phyloP scores from a whole-genome alignment of 2,888 invertebrate genomes.

The Scrobipalpa costella region DNA sequence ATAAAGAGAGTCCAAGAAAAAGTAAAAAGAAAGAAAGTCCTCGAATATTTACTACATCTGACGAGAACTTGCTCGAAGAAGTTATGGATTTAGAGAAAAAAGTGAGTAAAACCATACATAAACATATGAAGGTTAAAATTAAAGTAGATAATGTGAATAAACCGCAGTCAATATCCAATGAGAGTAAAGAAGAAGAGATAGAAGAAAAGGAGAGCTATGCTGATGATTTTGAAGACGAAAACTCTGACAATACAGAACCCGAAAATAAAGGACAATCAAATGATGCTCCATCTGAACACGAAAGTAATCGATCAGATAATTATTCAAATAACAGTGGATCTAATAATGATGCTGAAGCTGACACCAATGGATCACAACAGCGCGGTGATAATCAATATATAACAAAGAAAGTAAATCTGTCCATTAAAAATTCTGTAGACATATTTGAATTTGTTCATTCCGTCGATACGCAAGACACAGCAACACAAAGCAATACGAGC shows the following conservation, averaged over 20 bases:
- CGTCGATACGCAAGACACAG: constrained; percentile 67
- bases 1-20: constrained; percentile 49
- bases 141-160: constrained; percentile 34
- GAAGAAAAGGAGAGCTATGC: constrained; percentile 61
- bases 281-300: constrained; percentile 28
- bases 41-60: constrained; percentile 65
- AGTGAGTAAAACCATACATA: constrained; percentile 58
- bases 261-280: constrained; percentile 27
- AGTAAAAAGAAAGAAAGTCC: constrained; percentile 41
- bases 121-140: constrained; percentile 41
- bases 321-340: constrained; percentile 32
- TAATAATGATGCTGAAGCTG: constrained; percentile 30
- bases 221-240: constrained; percentile 76
- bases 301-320: constrained; percentile 31
- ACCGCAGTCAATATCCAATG: constrained; percentile 37
- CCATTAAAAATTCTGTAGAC: constrained; percentile 69
- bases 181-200: constrained; percentile 39
- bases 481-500: constrained; percentile 63
- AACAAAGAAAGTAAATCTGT: constrained; percentile 58
- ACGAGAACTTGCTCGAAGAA: constrained; percentile 72
- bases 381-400: constrained; percentile 48
- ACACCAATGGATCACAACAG: constrained; percentile 38
- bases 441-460: constrained; percentile 70
- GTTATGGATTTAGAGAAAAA: constrained; percentile 67
- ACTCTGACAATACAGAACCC: constrained; percentile 49